Evolutionary conservation across 37 sponge, comb jelly and placozoan species (phyloP), one percentile per base, ranked within the genome.

Genomic region (Crambe crambe): DNA sequence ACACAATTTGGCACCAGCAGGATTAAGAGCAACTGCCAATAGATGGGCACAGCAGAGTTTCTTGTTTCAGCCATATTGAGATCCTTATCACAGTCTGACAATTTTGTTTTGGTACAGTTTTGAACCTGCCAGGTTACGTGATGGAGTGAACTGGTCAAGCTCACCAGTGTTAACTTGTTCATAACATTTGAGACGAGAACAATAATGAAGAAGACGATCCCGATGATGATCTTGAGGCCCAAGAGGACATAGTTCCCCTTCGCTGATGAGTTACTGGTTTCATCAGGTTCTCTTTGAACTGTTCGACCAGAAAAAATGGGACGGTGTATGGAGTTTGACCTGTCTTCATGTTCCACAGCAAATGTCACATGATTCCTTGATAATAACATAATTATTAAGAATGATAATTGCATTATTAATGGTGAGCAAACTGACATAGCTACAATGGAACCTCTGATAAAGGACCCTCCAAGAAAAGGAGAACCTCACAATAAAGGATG

Each of bases 101-200:
- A 23, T 9, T 72, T 25, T 37, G 31, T 54, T 0, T 34, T 18
- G 23, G 37, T 64, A 42, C 31, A 39, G 3, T 43, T 64, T 17
- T 57, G 18, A n/a, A n/a, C 57, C 37, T 74, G 58, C 2, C 26
- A 23, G 35, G 72, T 68, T 22, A 74, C 54, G 8, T 34, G 3
- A 2, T 58, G 31, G 21, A 93, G 77, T 30, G 57, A 43, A 20
- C 75, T 42, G 1, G 87, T 66, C 26, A 89, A 70, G 40, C 68
- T 78, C n/a, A 86, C 81, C 27, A 93, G 74, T 0, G 94, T 76
- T 23, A 93, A 51, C 73, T 93, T 89, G 77, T 86, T 93, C 3
- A 86, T 21, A 10, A 85, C 79, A 10, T 74, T 51, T 9, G 58
- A 72, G 43, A 23, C 61, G 4, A 93, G 68, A 15, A 89, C 76